Evolutionary conservation across 2,113 vertebrate species (phyloP), one percentile per base, ranked within the genome.

Genomic region (Ochotona princeps): DNA sequence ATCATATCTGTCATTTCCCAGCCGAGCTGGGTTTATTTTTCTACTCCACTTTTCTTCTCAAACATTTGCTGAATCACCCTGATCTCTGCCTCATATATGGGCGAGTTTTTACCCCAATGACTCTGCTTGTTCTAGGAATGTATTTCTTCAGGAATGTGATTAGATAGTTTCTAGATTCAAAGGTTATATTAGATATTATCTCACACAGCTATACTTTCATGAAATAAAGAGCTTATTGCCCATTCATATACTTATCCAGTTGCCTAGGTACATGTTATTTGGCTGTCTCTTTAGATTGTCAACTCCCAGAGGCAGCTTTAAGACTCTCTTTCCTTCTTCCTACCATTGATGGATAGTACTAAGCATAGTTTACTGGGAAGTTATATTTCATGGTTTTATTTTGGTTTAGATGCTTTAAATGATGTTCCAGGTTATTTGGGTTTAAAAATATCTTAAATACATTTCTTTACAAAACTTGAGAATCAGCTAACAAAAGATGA

Each of bases 401-500:
- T 94, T 92, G 25, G 25, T 67, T 35, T 21, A 76, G 3, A 83
- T 91, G 12, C 90, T 57, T 78, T 79, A 87, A 94, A 85, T 91
- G 83, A 66, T 88, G 20, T 70, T 91, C 21, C 15, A 90, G 60
- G 44, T 92, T 92, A 75, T 60, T 89, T 92, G 35, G 17, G 51
- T 76, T 90, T 86, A 80, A 83, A 85, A 82, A 70, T 35, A 82
- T 26, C 47, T 90, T 79, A 94, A 93, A 78, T 88, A 83, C 32
- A 1, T 15, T 75, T 1, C 89, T 79, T 92, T 84, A 54, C 83
- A 86, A 93, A 66, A 87, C 51, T 89, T 88, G 47, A 85, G 60
- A 12, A 18, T 80, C 73, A 83, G 69, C 54, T 89, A 89, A 78
- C 32, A 91, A 76, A 87, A 54, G 20, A 61, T 91, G 47, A 73